A percentile compares a stretch with the other conserved stretches of the same genome.
phyloP scores from a whole-genome alignment of 1,140 invertebrate species.

The Drosophila burlai region DNA sequence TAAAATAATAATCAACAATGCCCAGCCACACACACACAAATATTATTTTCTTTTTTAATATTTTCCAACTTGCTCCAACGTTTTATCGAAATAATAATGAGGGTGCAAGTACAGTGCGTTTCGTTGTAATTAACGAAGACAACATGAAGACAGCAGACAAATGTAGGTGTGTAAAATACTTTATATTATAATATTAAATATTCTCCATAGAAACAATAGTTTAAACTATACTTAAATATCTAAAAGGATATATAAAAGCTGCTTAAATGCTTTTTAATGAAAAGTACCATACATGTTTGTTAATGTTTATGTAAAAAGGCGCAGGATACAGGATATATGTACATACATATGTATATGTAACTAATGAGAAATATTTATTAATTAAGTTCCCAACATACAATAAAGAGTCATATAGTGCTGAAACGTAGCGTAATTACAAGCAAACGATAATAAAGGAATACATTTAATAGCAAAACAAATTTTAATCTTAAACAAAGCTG shows the following conservation, averaged over 20 bases:
- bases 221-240: too few species aligned
- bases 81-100: constrained; percentile 25
- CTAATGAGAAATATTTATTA: not conserved
- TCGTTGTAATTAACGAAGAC: not conserved
- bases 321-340: too few species aligned
- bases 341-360: too few species aligned
- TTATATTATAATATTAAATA: too few species aligned
- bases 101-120: constrained; percentile 14
- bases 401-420: not conserved
- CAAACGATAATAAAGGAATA: not conserved
- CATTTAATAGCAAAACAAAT: not conserved
- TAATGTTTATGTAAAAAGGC: too few species aligned
- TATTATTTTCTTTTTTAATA: constrained; percentile 57
- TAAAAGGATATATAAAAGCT: too few species aligned
- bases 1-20: constrained; percentile 72
- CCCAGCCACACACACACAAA: constrained; percentile 33
- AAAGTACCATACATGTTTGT: too few species aligned
- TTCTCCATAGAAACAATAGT: too few species aligned
- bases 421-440: too few species aligned
- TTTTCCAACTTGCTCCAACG: constrained; percentile 51
- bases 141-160: not conserved
- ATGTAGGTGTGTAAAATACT: too few species aligned
- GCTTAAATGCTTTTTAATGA: too few species aligned
- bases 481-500: not conserved
- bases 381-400: not conserved